Conservation (phyloP, 2,113 vertebrate species). For the Heterocephalus glaber region DNA sequence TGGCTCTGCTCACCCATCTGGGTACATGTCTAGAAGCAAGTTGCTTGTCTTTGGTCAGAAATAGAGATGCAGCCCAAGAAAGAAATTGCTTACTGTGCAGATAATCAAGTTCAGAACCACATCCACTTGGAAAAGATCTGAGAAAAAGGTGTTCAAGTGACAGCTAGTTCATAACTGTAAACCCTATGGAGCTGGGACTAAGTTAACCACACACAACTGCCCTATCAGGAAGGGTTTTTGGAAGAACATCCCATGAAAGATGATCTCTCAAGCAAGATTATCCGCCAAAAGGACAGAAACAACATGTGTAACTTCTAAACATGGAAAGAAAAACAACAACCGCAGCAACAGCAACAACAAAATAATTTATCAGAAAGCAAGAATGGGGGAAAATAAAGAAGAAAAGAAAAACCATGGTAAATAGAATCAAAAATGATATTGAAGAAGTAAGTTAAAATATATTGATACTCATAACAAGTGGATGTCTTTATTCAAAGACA, state of each 20-base stretch:
- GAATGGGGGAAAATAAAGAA: neutral
- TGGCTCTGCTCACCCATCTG: neutral
- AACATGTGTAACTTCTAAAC: neutral
- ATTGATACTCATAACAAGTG: neutral
- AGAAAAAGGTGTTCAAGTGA: neutral
- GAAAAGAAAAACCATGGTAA: neutral
- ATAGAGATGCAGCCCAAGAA: neutral
- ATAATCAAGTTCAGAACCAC: neutral
- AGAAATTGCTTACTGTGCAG: neutral
- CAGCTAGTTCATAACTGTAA: neutral
- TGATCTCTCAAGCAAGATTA: neutral
- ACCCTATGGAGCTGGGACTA: neutral
- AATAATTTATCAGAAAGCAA: neutral
- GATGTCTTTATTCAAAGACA: slow-evolving; percentile 21
- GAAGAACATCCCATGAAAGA: neutral
- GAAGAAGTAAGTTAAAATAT: neutral
- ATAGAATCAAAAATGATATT: neutral
- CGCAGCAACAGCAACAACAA: neutral
- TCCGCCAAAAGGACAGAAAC: neutral
- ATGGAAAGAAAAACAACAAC: neutral
- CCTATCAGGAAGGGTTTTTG: neutral
- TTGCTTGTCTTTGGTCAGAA: neutral
- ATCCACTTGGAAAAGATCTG: neutral
- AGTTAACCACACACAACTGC: neutral
- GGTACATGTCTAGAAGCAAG: neutral